Percentiles rank a stretch among this genome's conserved stretches.
phyloP scores from a whole-genome alignment of 2,797 vertebrate genomes.

The Mus minutoides region DNA sequence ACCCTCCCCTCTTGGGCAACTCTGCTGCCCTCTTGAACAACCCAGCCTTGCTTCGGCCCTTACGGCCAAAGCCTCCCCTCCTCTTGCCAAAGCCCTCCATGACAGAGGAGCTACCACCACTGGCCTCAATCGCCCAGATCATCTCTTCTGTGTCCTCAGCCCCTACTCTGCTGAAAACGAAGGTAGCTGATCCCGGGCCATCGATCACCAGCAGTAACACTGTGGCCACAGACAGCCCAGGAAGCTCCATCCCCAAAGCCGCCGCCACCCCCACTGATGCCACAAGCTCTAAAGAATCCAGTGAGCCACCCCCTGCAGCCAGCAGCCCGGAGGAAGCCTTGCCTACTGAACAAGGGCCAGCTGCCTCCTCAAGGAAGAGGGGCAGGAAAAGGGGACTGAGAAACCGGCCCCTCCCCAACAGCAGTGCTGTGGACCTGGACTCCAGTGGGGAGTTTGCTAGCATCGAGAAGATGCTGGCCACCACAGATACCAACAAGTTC shows the following conservation, averaged over 20 bases:
- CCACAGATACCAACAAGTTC: constrained; percentile 96
- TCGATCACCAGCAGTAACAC: constrained; percentile 59
- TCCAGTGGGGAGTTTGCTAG: constrained; percentile 98
- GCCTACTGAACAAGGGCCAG: constrained; percentile 73
- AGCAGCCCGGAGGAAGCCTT: constrained; percentile 77
- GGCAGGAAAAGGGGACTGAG: constrained; percentile 89
- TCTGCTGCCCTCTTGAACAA: constrained; percentile 86
- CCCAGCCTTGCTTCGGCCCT: constrained; percentile 88
- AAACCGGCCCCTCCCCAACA: constrained; percentile 82
- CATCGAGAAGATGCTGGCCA: constrained; percentile 98
- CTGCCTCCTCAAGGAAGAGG: constrained; percentile 86
- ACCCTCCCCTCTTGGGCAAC: constrained; percentile 86
- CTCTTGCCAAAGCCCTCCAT: constrained; percentile 93
- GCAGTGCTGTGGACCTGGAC: constrained; percentile 91
- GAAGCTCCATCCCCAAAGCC: constrained; percentile 80
- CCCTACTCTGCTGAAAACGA: constrained; percentile 92
- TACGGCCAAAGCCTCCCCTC: constrained; percentile 92
- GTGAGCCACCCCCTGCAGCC: constrained; percentile 69
- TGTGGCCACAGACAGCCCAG: constrained; percentile 80
- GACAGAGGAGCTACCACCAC: constrained; percentile 93
- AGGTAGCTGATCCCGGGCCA: constrained; percentile 77
- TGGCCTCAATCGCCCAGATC: constrained; percentile 98
- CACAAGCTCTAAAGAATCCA: constrained; percentile 73
- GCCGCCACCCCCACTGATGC: background rate
- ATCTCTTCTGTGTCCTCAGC: constrained; percentile 97